Evolutionary conservation across 2,113 vertebrate genomes (phyloP).

Genomic region (Sylvilagus bachmani): DNA sequence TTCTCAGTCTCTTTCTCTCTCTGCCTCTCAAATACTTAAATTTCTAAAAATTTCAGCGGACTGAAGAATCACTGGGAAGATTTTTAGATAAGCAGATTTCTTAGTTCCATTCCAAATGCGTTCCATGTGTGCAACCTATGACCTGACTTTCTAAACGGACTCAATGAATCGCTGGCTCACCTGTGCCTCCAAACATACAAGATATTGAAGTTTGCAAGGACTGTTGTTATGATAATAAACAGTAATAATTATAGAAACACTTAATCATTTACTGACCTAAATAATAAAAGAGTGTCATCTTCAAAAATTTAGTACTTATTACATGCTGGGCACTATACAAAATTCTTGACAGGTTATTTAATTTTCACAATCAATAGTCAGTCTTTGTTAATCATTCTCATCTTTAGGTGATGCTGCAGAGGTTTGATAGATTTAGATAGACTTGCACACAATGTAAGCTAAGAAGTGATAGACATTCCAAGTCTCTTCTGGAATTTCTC

Average conservation of each 20-base stretch:
- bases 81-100: neutral
- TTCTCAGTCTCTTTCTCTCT: too few species aligned
- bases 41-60: neutral
- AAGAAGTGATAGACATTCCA: neutral
- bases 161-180: neutral
- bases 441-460: neutral
- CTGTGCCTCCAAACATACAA: neutral
- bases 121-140: neutral
- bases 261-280: neutral
- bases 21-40: too few species aligned
- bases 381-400: neutral
- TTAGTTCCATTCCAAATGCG: neutral
- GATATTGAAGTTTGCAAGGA: neutral
- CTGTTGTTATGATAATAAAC: neutral
- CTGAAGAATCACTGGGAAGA: neutral
- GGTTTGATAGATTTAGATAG: neutral
- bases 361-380: slow-evolving; percentile 2
- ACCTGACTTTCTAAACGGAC: neutral
- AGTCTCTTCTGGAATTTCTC: neutral
- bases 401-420: neutral
- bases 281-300: neutral
- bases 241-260: slow-evolving; percentile 20
- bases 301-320: neutral
- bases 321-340: neutral
- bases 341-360: neutral